Percentiles rank a stretch among this genome's conserved stretches.
These are phyloP conservation scores for Dinothrombium tinctorium DNA, from an alignment of 1,140 invertebrate genomes.

Conservation along the genomic window DNA sequence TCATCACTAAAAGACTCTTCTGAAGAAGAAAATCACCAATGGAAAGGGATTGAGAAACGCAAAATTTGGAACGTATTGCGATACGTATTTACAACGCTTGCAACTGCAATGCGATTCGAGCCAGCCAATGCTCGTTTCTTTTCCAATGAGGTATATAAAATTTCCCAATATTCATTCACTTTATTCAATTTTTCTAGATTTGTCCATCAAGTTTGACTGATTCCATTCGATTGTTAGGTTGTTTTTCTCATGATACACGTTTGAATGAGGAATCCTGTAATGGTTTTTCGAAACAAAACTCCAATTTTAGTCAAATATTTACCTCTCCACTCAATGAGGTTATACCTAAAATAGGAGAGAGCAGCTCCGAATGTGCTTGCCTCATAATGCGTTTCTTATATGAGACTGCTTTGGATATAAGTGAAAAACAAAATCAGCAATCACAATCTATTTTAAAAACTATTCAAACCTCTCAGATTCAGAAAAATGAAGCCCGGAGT, in stretches of 20 bases:
- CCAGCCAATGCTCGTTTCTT: slow-evolving; percentile 97
- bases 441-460: too few species aligned
- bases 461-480: too few species aligned
- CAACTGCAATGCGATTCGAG: slow-evolving; percentile 93
- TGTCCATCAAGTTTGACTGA: slow-evolving; percentile 76
- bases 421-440: too few species aligned
- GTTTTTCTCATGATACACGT: slow-evolving; percentile 32
- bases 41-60: slow-evolving; percentile 12
- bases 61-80: slow-evolving; percentile 36
- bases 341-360: too few species aligned
- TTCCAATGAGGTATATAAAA: slow-evolving; percentile 51
- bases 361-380: too few species aligned
- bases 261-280: slow-evolving; percentile 11
- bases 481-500: too few species aligned
- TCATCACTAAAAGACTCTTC: slow-evolving; percentile 33
- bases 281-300: not conserved
- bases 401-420: too few species aligned
- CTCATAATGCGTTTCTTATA: too few species aligned
- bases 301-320: too few species aligned
- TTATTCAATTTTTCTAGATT: slow-evolving; percentile 30
- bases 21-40: not conserved
- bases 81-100: slow-evolving; percentile 80
- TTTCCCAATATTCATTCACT: not conserved
- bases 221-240: slow-evolving; percentile 66
- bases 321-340: too few species aligned